A percentile compares a stretch with the other conserved stretches of the same genome.
Evolutionary conservation across 2,113 vertebrate genomes (phyloP).

Genomic region (Sphaerodactylus townsendi): DNA sequence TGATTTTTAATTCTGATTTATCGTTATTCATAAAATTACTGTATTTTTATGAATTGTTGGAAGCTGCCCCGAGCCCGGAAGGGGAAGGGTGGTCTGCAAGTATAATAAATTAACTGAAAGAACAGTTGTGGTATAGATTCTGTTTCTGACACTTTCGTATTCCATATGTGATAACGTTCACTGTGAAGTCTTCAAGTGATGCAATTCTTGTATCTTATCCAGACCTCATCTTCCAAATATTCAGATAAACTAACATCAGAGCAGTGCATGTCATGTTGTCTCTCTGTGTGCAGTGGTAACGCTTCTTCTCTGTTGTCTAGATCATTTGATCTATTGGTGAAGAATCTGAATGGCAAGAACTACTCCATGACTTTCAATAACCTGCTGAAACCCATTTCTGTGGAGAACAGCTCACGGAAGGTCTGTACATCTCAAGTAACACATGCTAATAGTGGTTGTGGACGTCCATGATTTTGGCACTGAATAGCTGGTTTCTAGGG

Average conservation of each 20-base stretch:
- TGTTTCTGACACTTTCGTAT: too few species aligned
- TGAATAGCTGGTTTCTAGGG: background rate
- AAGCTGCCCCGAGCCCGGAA: too few species aligned
- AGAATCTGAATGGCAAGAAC: slow-evolving; percentile 91
- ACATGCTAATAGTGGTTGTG: background rate
- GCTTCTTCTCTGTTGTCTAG: slow-evolving; percentile 65
- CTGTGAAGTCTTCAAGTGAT: background rate
- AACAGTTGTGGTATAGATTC: background rate
- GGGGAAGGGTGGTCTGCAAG: too few species aligned
- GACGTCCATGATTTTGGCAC: background rate
- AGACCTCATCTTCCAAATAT: background rate
- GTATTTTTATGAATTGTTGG: too few species aligned
- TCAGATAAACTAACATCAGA: background rate
- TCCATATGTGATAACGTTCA: background rate
- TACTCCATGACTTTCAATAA: slow-evolving; percentile 93
- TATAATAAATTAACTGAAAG: too few species aligned
- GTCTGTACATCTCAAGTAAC: slow-evolving; percentile 62
- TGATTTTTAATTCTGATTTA: too few species aligned
- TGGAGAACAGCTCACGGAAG: slow-evolving; percentile 90
- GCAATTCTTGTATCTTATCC: background rate
- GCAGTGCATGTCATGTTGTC: background rate
- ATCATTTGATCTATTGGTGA: slow-evolving; percentile 91
- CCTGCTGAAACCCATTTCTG: slow-evolving; percentile 86
- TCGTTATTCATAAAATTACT: too few species aligned
- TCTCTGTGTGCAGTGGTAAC: background rate